phyloP scores from a whole-genome alignment of 2,113 vertebrate species.

The Pluvialis apricaria region DNA sequence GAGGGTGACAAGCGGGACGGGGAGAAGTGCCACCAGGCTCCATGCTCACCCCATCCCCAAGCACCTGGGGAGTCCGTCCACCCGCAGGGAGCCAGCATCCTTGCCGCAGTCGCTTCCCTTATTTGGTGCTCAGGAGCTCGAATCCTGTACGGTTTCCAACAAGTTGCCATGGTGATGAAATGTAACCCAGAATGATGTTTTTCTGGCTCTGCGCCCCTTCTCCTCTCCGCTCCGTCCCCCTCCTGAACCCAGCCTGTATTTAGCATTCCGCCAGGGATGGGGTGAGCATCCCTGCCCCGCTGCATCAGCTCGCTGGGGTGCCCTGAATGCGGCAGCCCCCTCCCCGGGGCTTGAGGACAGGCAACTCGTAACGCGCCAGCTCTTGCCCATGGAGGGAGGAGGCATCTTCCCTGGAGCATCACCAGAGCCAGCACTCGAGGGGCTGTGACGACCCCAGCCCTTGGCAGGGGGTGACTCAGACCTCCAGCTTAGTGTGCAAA shows the following conservation, averaged over 20 bases:
- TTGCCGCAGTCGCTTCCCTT: conserved; percentile 43
- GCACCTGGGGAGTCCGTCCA: background rate
- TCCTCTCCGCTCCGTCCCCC: background rate
- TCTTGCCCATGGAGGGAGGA: background rate
- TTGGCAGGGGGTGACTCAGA: background rate
- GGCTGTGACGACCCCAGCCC: background rate
- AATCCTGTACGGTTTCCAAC: conserved; percentile 50
- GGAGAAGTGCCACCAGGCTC: background rate
- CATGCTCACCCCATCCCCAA: background rate
- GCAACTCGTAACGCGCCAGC: background rate
- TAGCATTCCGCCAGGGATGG: background rate
- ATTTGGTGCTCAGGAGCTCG: conserved; percentile 62
- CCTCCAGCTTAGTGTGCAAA: background rate
- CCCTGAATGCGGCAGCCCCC: background rate
- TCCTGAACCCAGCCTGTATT: background rate
- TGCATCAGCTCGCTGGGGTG: background rate
- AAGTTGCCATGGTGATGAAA: conserved; percentile 53
- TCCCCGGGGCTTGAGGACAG: background rate
- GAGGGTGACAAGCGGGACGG: background rate
- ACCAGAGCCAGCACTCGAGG: background rate
- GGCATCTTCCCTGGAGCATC: background rate
- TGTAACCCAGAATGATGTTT: conserved; percentile 47
- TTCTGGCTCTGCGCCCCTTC: conserved; percentile 1
- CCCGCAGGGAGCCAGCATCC: background rate
- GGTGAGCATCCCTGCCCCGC: background rate